These are phyloP conservation scores for Ailuropoda melanoleuca DNA, from an alignment of 2,113 vertebrate species.

Conservation along the genomic window DNA sequence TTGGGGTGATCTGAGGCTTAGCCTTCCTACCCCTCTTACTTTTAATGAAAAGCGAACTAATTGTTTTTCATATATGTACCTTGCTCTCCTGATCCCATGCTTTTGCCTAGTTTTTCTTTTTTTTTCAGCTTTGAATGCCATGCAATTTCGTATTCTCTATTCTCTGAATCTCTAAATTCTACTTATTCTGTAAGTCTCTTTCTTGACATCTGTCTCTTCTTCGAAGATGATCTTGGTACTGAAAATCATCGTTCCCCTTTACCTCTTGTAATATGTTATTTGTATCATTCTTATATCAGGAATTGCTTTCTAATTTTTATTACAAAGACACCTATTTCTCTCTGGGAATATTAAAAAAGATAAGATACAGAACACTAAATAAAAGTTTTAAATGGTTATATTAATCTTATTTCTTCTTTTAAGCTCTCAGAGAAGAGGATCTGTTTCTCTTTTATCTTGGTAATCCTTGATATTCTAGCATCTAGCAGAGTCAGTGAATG, in stretches of 20 bases:
- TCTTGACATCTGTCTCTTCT: slow-evolving; percentile 1
- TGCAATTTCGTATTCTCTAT: neutral
- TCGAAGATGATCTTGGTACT: neutral
- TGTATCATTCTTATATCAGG: neutral
- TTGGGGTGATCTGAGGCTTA: neutral
- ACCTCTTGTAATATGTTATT: neutral
- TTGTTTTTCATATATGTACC: neutral
- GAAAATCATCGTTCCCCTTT: neutral
- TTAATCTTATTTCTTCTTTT: slow-evolving; percentile 7
- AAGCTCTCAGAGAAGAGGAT: neutral
- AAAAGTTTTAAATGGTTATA: neutral
- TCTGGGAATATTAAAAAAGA: neutral
- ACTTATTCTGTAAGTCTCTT: neutral
- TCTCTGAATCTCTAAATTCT: neutral
- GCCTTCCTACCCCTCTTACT: neutral
- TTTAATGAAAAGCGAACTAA: neutral
- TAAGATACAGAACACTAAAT: neutral
- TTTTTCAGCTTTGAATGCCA: neutral
- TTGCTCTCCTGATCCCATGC: neutral
- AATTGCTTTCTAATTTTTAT: neutral
- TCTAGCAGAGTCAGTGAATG: neutral
- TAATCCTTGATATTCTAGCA: neutral
- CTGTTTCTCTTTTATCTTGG: slow-evolving; percentile 1
- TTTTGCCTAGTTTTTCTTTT: neutral
- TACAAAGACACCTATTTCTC: neutral